A percentile compares a stretch with the other conserved stretches of the same genome.
Conservation (phyloP, 2,797 vertebrate species). For the Acridotheres tristis region DNA sequence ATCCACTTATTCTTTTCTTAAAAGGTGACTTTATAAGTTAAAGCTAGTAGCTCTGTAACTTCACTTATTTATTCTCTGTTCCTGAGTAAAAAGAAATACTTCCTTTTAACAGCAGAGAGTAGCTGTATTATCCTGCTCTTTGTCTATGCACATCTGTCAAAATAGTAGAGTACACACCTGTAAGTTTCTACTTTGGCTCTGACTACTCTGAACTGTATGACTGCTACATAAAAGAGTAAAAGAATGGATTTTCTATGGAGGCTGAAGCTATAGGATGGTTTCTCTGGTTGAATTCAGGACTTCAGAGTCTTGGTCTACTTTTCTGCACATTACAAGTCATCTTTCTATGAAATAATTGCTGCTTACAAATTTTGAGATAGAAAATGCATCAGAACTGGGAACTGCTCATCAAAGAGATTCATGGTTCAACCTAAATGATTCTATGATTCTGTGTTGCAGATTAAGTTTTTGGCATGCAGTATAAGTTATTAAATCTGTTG, state of each 20-base stretch:
- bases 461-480: background rate
- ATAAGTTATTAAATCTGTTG: background rate
- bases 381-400: background rate
- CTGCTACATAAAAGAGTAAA: background rate
- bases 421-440: background rate
- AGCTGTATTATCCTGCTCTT: background rate
- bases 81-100: background rate
- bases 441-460: background rate
- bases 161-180: background rate
- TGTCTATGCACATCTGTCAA: background rate
- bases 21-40: background rate
- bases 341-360: background rate
- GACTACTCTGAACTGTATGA: background rate
- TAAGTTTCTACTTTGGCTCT: background rate
- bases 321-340: background rate
- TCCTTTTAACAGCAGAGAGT: background rate
- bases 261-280: background rate
- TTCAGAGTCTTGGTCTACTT: background rate
- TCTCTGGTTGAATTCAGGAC: background rate
- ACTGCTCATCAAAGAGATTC: background rate
- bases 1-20: background rate
- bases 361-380: background rate
- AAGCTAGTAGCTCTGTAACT: background rate
- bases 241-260: background rate
- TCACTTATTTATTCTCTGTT: background rate